A percentile compares a stretch with the other conserved stretches of the same genome.
phyloP scores from a whole-genome alignment of 2,113 vertebrate species.

The Corythornis cristatus region DNA sequence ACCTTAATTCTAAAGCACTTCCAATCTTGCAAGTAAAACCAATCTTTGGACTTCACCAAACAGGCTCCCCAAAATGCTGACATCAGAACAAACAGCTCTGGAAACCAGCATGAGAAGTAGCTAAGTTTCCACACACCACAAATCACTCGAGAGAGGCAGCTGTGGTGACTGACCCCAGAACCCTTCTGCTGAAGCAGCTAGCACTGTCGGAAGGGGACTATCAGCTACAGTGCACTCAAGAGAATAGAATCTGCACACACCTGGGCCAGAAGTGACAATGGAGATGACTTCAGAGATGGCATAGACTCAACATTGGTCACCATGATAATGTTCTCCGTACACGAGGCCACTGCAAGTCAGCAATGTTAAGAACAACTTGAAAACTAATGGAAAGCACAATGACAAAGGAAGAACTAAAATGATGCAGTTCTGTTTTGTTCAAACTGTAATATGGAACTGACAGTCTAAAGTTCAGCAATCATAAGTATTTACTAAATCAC shows the following conservation, averaged over 20 bases:
- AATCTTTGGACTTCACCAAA: neutral
- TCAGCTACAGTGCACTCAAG: neutral
- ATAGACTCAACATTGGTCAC: neutral
- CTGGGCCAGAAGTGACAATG: neutral
- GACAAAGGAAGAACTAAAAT: neutral
- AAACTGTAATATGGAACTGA: neutral
- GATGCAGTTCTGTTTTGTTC: neutral
- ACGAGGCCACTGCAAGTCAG: neutral
- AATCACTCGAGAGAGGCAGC: neutral
- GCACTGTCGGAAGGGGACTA: neutral
- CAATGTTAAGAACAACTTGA: neutral
- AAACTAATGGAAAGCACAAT: neutral
- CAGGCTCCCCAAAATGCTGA: neutral
- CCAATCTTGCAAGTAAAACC: neutral
- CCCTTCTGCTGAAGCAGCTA: neutral
- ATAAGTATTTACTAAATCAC: neutral
- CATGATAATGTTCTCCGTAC: neutral
- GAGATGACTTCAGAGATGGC: neutral
- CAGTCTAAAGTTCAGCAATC: neutral
- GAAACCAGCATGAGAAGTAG: neutral
- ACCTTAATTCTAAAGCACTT: neutral
- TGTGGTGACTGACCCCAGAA: neutral
- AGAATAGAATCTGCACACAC: fast-evolving
- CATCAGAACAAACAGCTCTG: neutral
- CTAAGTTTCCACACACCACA: neutral